Conservation (phyloP, 2,888 invertebrate species). For the Toxonevra muliebris region DNA sequence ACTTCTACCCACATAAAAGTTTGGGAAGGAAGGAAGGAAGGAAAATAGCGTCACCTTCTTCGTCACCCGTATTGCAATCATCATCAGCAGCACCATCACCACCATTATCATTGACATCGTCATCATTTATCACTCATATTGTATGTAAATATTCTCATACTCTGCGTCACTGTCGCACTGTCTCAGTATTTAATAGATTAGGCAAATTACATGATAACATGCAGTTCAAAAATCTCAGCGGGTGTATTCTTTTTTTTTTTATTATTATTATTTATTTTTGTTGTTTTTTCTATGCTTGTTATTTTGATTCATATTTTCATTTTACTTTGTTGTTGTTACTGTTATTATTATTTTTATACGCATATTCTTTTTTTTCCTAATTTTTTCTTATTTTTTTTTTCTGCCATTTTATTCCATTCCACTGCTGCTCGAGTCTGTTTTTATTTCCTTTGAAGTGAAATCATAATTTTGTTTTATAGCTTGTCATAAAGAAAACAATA, state of each 20-base stretch:
- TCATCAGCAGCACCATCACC: not conserved
- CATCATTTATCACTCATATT: not conserved
- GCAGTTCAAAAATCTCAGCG: constrained; percentile 24
- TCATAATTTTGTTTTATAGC: constrained; percentile 35
- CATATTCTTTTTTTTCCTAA: constrained; percentile 2
- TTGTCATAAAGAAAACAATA: constrained; percentile 37
- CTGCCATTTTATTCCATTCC: not conserved
- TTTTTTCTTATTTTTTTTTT: constrained; percentile 13
- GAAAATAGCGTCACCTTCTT: too few species aligned
- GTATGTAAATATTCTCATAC: constrained; percentile 52
- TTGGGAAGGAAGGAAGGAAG: too few species aligned
- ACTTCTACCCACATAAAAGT: too few species aligned
- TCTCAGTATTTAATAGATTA: constrained; percentile 30
- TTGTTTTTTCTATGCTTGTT: constrained; percentile 1
- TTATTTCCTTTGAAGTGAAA: constrained; percentile 24
- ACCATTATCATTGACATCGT: not conserved
- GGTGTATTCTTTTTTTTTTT: constrained; percentile 13
- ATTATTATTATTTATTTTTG: constrained; percentile 23
- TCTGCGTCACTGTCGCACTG: not conserved
- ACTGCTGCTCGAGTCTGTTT: not conserved
- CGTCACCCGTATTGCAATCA: not conserved
- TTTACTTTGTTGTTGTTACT: too few species aligned
- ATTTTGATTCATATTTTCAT: not conserved
- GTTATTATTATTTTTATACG: not conserved
- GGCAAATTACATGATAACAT: constrained; percentile 31